Base-by-base conservation (phyloP, 2,797 vertebrate genomes). In the Onychomys arenicola region DNA sequence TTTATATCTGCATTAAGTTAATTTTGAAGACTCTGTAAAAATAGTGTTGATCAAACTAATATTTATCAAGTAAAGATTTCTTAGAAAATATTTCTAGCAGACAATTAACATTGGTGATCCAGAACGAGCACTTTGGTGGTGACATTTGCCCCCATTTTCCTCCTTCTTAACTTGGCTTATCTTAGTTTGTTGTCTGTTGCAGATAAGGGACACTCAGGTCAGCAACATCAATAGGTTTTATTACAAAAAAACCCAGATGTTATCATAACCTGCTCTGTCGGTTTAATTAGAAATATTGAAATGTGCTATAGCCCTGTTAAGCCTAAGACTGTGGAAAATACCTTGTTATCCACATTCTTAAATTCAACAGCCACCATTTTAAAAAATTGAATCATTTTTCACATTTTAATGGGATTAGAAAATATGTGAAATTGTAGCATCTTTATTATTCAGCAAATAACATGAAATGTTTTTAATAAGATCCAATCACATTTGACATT, bases 201-300 rank as follows among this genome's bases (percentile, higher is more conserved):
- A 98, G 98, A 98, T 98, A 98, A 98, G 90, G 98, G 98, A 98
- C 95, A 97, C 91, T 95, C 91, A 94, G 97, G 96, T 98, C 97
- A 98, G 96, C 96, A 97, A 96, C 97, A 98, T 98, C 98, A 98
- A 98, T 98, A 98, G 97, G 96, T 97, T 98, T 98, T 98, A 98
- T 98, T 98, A 97, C 94, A 10, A 87, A 89, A 89, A 77, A 63
- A 4, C 0, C 5, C 71, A 98, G 98, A 98, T 98, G 43, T 71
- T 98, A 98, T 98, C 98, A 77, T 89, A 49, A 96, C 34, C 92
- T 98, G 90, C 43, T 98, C 97, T 97, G 92, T 97, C 93, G 89
- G 73, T 98, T 98, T 98, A 99, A 98, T 98, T 98, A 98, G 97
- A 98, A 98, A 98, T 97, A 96, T 96, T 96, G 90, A 97, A 97